Percentiles rank a stretch among this genome's conserved stretches.
These are phyloP conservation scores for Lutjanus campechanus DNA, from an alignment of 2,797 vertebrate genomes.

Conservation along the genomic window DNA sequence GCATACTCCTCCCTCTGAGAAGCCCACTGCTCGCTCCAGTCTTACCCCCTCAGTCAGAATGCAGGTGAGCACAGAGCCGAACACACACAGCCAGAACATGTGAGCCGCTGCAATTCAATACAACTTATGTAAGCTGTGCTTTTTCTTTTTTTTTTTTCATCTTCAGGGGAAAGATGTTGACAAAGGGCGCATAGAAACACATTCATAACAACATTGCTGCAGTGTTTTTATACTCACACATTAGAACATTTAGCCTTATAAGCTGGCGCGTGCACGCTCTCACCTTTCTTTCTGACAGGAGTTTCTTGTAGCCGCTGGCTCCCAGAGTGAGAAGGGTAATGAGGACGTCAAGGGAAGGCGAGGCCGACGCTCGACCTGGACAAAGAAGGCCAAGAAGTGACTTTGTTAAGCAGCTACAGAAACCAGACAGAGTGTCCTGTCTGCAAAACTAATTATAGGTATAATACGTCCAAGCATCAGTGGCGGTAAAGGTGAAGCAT, in stretches of 20 bases:
- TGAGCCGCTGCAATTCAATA: conserved; percentile 44
- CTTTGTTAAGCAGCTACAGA: conserved; percentile 10
- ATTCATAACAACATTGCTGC: conserved; percentile 23
- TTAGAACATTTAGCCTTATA: background rate
- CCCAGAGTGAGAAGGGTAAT: conserved; percentile 96
- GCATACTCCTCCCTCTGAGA: conserved; percentile 21
- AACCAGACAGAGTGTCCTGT: background rate
- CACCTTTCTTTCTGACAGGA: conserved; percentile 96
- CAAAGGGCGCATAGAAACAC: conserved; percentile 2
- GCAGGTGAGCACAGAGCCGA: conserved; percentile 27
- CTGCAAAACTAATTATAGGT: background rate
- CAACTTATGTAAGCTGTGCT: conserved; percentile 48
- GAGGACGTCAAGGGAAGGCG: conserved; percentile 95
- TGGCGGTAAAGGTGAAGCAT: conserved; percentile 11
- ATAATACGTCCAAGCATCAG: too few species aligned
- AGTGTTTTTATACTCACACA: conserved; percentile 10
- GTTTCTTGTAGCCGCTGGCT: conserved; percentile 91
- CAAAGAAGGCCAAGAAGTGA: conserved; percentile 17
- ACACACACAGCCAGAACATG: conserved; percentile 14
- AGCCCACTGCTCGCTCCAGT: conserved; percentile 1
- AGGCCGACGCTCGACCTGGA: conserved; percentile 95
- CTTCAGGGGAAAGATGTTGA: conserved; percentile 25
- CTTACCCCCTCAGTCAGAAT: background rate
- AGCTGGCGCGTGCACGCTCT: conserved; percentile 32
- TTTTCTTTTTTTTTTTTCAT: conserved; percentile 12